These are phyloP conservation scores for Phaethornis superciliosus DNA, from an alignment of 2,113 vertebrate species.

Conservation along the genomic window DNA sequence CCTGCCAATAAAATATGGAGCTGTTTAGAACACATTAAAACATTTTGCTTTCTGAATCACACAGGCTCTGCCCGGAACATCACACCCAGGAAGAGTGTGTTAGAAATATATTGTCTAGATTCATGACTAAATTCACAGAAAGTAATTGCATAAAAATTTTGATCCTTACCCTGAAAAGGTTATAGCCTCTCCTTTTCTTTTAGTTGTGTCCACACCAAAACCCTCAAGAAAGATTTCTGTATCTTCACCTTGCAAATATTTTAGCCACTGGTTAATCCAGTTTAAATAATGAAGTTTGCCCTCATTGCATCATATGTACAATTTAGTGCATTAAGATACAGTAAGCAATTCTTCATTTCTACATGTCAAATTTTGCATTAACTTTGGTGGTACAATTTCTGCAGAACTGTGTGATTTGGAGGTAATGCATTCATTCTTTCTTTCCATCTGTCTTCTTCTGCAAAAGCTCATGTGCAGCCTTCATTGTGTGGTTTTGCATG, in stretches of 20 bases:
- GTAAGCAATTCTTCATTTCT: neutral
- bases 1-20: neutral
- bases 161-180: neutral
- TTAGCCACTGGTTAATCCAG: neutral
- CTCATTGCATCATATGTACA: neutral
- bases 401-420: neutral
- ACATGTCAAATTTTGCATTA: neutral
- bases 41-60: neutral
- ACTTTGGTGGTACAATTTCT: neutral
- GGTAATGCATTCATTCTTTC: neutral
- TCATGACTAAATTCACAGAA: neutral
- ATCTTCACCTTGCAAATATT: neutral
- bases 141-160: neutral
- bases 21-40: neutral
- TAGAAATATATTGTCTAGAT: neutral
- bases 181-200: neutral
- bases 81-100: neutral
- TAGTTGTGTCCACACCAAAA: neutral
- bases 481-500: neutral
- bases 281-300: neutral
- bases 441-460: neutral
- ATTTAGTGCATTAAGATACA: neutral
- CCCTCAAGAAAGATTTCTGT: neutral
- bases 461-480: neutral
- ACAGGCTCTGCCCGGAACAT: neutral